Evolutionary conservation across 2,888 invertebrate species (phyloP), one percentile per base, ranked within the genome.

Genomic region (Chymomyza procnemis): DNA sequence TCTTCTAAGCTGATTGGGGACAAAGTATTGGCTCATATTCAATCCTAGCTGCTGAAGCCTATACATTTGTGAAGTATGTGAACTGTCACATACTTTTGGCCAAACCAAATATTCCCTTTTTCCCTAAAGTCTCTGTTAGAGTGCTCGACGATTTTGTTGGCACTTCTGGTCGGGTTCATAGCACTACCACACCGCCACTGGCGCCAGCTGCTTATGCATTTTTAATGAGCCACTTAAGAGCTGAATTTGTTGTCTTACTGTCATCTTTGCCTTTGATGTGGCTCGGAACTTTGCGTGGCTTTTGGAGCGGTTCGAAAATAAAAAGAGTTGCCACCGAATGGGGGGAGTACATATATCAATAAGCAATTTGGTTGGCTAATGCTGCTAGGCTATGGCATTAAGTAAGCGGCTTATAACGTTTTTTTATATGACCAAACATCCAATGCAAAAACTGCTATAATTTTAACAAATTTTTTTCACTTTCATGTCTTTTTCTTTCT

Each of bases 141-240:
- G 26, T 26, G 26, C 26, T 26, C 26, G 26, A 26, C 6, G 6
- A 3, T 26, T 26, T 26, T 26, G 26, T 4, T 26, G 3, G 26
- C 26, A 26, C 2, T 6, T 26, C 26, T 26, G 6, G 26, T 1
- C 26, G 8, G 26, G 6, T 6, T 26, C 6, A 26, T 41, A 12
- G 12, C 12, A 41, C n/a, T n/a, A n/a, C n/a, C n/a, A n/a, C n/a
- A 41, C 34, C 12, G 12, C 12, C 34, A 12, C 12, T 41, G 26
- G 47, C 46, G 34, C 52, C 46, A 46, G 26, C 34, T 67, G 34
- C 65, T 80, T 75, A 70, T 85, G 85, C 71, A 85, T 80, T 85
- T 83, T 80, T 83, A 83, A 83, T 85, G 80, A 79, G 78, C 68
- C 60, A 50, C 56, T 61, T 80, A 79, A 78, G 64, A 74, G 79